Conservation (phyloP, 37 sponge, comb jelly and placozoan genomes). For the Diacarnus erythraeanus region DNA sequence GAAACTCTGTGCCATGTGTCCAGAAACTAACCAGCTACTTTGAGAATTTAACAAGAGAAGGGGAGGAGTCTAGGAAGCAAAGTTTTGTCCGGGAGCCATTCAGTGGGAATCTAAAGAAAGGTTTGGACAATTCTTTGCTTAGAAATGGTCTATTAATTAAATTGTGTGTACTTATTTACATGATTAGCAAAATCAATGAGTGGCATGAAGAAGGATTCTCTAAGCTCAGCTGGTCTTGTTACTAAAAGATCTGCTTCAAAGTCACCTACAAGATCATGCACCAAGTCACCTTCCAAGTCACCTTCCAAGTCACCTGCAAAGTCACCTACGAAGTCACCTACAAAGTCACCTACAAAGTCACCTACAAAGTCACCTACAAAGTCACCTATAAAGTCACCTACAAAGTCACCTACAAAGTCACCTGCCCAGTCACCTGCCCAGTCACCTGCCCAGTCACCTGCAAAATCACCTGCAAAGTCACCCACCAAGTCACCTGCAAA, state of each 20-base stretch:
- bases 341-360: neutral
- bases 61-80: neutral
- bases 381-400: no score
- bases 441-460: no score
- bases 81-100: neutral
- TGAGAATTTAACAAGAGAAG: constrained; percentile 15
- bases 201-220: neutral
- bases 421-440: no score
- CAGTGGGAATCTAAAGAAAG: neutral
- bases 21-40: constrained; percentile 16
- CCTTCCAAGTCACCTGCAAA: neutral
- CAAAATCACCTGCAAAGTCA: neutral
- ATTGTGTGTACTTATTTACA: neutral
- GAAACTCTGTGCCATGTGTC: constrained; percentile 2
- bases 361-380: no score
- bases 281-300: neutral
- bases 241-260: no score
- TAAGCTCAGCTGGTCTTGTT: neutral
- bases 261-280: neutral
- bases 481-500: neutral
- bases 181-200: neutral
- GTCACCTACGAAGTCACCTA: neutral
- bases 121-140: no score
- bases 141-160: neutral
- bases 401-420: neutral